These are phyloP conservation scores for Botia kubotai DNA, from an alignment of 2,797 vertebrate species.

Conservation along the genomic window DNA sequence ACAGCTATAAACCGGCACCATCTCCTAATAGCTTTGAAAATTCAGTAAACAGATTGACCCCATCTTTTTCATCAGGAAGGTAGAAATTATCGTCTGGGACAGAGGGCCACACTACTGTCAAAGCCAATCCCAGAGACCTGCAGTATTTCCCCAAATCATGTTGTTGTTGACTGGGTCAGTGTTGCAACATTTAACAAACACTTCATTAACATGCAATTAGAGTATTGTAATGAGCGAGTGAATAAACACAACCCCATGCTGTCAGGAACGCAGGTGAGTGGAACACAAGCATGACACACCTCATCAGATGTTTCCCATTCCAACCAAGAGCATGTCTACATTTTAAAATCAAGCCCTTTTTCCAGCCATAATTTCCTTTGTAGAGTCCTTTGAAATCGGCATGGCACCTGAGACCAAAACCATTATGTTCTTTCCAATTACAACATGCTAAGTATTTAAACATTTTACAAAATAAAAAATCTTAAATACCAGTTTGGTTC, in stretches of 20 bases:
- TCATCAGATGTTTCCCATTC: constrained; percentile 63
- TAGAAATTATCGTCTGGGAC: too few relatives aligned
- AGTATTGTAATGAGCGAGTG: constrained; percentile 61
- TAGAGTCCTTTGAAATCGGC: constrained; percentile 49
- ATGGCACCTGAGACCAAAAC: constrained; percentile 42
- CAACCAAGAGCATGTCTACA: constrained; percentile 21
- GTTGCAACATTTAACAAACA: constrained; percentile 65
- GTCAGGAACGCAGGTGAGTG: constrained; percentile 68
- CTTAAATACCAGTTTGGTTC: constrained; percentile 4
- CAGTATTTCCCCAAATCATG: neutral
- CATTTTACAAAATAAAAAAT: constrained; percentile 11
- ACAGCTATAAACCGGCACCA: too few relatives aligned
- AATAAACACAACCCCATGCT: constrained; percentile 60
- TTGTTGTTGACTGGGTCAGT: constrained; percentile 67
- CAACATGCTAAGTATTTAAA: constrained; percentile 16
- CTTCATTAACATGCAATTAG: constrained; percentile 77
- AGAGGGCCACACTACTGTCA: too few relatives aligned
- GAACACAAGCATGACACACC: constrained; percentile 56
- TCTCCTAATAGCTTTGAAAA: too few relatives aligned
- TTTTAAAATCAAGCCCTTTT: constrained; percentile 28
- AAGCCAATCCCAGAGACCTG: too few relatives aligned
- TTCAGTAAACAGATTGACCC: too few relatives aligned
- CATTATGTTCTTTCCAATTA: constrained; percentile 50
- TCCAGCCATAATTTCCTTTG: neutral
- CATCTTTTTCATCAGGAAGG: too few relatives aligned